These are phyloP conservation scores for Alethe castanea DNA, from an alignment of 2,113 vertebrate species.

Conservation along the genomic window DNA sequence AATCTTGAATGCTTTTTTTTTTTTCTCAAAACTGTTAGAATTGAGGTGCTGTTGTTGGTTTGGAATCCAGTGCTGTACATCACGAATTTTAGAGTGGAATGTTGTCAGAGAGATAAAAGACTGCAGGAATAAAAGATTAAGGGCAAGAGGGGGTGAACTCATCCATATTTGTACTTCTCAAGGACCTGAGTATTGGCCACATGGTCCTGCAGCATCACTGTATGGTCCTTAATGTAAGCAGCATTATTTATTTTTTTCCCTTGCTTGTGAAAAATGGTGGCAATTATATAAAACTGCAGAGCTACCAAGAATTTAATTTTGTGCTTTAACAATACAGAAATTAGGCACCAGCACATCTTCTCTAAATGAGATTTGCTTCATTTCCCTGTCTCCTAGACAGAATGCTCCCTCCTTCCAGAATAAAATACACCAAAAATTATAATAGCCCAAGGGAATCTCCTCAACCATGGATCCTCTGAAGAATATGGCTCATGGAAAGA, in stretches of 20 bases:
- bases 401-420: not conserved
- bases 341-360: not conserved
- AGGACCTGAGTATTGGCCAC: not conserved
- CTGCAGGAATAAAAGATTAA: not conserved
- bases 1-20: not conserved
- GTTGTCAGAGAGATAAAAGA: not conserved
- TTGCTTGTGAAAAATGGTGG: not conserved
- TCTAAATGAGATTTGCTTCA: conserved; percentile 10
- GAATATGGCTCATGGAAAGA: not conserved
- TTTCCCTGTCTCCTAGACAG: conserved; percentile 11
- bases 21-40: not conserved
- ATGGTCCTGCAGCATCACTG: not conserved
- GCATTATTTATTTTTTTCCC: not conserved
- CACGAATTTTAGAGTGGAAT: not conserved
- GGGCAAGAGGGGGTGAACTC: not conserved
- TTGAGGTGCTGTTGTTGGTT: not conserved
- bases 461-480: accelerated
- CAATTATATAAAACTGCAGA: conserved; percentile 40
- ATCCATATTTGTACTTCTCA: not conserved
- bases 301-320: conserved; percentile 38
- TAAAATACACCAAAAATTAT: not conserved
- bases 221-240: not conserved
- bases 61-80: not conserved
- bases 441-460: not conserved
- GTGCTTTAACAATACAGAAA: conserved; percentile 38